These are phyloP conservation scores for Euwallacea similis DNA, from an alignment of 1,140 invertebrate species.

Conservation along the genomic window DNA sequence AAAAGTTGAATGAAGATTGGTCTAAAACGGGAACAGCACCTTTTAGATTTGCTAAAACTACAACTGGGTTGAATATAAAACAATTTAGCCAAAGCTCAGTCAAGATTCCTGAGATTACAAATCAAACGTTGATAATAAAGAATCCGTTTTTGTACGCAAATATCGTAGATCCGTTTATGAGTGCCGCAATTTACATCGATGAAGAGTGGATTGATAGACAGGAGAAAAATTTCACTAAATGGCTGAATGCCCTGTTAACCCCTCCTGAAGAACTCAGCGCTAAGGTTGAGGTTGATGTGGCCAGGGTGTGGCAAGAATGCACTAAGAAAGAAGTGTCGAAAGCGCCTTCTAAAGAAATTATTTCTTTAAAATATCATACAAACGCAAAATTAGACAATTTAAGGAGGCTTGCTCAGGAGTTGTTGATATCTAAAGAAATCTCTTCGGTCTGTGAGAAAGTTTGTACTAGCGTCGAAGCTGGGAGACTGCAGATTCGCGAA, in stretches of 20 bases:
- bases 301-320: conserved; percentile 71
- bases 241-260: conserved; percentile 85
- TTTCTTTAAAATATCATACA: conserved; percentile 66
- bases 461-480: conserved; percentile 64
- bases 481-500: conserved; percentile 64
- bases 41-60: conserved; percentile 33
- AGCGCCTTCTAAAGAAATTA: conserved; percentile 69
- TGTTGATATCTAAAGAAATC: conserved; percentile 64
- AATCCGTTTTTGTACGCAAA: conserved; percentile 63
- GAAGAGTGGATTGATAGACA: conserved; percentile 78
- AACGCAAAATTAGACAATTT: conserved; percentile 66
- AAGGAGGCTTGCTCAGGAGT: conserved; percentile 62
- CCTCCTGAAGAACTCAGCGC: conserved; percentile 67
- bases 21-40: conserved; percentile 25
- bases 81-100: conserved; percentile 4
- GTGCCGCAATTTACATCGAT: conserved; percentile 72
- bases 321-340: conserved; percentile 63
- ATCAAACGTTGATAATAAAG: conserved; percentile 30
- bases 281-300: conserved; percentile 63
- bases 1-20: conserved; percentile 30
- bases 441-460: conserved; percentile 63
- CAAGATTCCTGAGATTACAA: conserved; percentile 22
- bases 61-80: conserved; percentile 32
- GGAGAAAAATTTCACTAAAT: conserved; percentile 79
- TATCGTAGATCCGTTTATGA: conserved; percentile 69